Conservation (phyloP, 2,113 vertebrate genomes). For the Nothoprocta pentlandii region DNA sequence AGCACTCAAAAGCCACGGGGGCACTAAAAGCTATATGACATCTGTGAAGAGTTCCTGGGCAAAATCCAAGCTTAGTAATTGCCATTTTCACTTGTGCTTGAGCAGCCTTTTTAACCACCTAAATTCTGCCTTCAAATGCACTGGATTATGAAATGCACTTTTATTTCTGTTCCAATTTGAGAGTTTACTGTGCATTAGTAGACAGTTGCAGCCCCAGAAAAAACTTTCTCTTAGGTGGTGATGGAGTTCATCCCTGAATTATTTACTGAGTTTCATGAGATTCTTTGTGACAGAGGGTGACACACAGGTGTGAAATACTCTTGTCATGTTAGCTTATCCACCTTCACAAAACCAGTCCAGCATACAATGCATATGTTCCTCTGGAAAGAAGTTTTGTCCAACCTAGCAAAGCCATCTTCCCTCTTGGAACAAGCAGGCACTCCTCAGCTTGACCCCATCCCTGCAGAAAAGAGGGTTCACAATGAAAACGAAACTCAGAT, state of each 20-base stretch:
- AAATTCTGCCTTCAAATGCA: neutral
- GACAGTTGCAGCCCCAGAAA: neutral
- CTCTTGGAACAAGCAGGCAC: rapidly evolving
- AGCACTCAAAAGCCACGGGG: neutral
- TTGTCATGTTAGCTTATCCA: neutral
- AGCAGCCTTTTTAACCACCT: neutral
- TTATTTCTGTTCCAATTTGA: neutral
- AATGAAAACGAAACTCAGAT: neutral
- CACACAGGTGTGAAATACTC: neutral
- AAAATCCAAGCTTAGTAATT: neutral
- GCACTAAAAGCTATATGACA: neutral
- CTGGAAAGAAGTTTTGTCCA: neutral
- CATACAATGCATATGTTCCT: neutral
- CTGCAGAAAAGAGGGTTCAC: neutral
- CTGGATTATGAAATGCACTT: neutral
- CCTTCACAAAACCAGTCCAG: neutral
- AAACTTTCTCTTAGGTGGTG: neutral
- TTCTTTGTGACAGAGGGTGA: neutral
- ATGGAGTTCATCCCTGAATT: neutral
- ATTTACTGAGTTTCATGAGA: neutral
- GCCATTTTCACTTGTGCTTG: neutral
- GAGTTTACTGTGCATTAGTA: neutral
- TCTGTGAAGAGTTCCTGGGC: neutral
- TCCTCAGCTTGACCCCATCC: neutral
- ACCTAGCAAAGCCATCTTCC: neutral